Evolutionary conservation across 2,113 vertebrate species (phyloP), one percentile per base, ranked within the genome.

Genomic region (Polypterus senegalus): DNA sequence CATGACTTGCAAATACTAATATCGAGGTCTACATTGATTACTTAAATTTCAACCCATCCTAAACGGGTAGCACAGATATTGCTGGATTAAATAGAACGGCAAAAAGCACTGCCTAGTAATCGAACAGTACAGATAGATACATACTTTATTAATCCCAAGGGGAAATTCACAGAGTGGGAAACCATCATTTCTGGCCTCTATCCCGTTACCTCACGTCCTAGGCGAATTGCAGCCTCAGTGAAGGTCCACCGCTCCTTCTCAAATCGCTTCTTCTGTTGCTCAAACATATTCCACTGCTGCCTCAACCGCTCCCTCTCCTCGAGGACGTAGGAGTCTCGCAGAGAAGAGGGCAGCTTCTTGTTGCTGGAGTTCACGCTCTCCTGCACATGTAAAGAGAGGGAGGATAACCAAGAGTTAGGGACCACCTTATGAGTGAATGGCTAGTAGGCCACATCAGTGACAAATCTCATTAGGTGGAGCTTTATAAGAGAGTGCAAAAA

Each of bases 291-390:
- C 71, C 71, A 70, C 43, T 69, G 68, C 60, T 66, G 48, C 69
- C 81, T 76, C 5, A 90, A 78, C 60, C 67, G 77, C 56, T 86
- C 81, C 80, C 86, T 77, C 69, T 89, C 86, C 46, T 90, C 87
- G 66, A 91, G 58, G 65, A 83, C 82, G 61, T 87, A 86, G 3
- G 74, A 80, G 52, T 83, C 78, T 0, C 68, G 58, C 54, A 88
- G 67, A 27, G 76, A 68, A 3, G 71, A 54, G 0, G 73, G 73
- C 3, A 81, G 60, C 7, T 68, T 65, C 3, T 60, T 59, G 9
- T 49, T 68, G 43, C 58, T 55, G 0, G 69, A 49, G 3, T 46
- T 57, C 1, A 78, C 47, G 47, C 74, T 61, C 56, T 85, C 83
- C 85, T 88, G 63, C 4, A 49, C 1, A 11, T 9, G 10, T 6